phyloP scores from a whole-genome alignment of 2,888 invertebrate genomes.

The Caenorhabditis macrosperma region DNA sequence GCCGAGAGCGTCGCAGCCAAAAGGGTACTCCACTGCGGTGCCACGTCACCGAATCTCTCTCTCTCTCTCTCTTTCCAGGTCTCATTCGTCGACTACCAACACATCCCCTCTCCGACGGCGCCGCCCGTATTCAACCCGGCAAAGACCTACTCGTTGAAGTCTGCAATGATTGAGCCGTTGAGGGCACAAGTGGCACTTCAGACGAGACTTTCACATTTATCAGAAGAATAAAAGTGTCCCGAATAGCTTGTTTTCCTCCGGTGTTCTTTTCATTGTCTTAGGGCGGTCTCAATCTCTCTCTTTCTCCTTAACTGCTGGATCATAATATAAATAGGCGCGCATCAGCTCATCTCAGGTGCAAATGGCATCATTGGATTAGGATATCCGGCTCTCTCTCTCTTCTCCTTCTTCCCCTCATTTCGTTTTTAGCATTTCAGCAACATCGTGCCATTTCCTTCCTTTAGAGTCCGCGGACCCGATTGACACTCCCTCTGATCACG shows the following conservation, averaged over 20 bases:
- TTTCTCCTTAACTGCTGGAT: no score
- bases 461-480: background rate
- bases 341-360: slow-evolving; percentile 36
- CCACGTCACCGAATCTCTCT: background rate
- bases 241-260: background rate
- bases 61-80: slow-evolving; percentile 33
- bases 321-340: background rate
- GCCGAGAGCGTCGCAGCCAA: background rate
- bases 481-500: background rate
- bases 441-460: background rate
- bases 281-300: no score
- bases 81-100: slow-evolving; percentile 53
- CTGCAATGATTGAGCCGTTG: slow-evolving; percentile 51
- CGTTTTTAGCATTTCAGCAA: slow-evolving; percentile 20
- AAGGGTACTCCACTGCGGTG: background rate
- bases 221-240: slow-evolving; percentile 30
- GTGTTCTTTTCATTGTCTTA: slow-evolving; percentile 2
- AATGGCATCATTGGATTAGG: slow-evolving; percentile 43
- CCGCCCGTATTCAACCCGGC: slow-evolving; percentile 47
- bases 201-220: slow-evolving; percentile 41
- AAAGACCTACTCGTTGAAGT: slow-evolving; percentile 56
- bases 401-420: background rate
- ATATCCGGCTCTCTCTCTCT: slow-evolving; percentile 28
- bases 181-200: slow-evolving; percentile 55
- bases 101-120: slow-evolving; percentile 37